Base-by-base conservation (phyloP, 2,113 vertebrate species). In the Ctenomys sociabilis region DNA sequence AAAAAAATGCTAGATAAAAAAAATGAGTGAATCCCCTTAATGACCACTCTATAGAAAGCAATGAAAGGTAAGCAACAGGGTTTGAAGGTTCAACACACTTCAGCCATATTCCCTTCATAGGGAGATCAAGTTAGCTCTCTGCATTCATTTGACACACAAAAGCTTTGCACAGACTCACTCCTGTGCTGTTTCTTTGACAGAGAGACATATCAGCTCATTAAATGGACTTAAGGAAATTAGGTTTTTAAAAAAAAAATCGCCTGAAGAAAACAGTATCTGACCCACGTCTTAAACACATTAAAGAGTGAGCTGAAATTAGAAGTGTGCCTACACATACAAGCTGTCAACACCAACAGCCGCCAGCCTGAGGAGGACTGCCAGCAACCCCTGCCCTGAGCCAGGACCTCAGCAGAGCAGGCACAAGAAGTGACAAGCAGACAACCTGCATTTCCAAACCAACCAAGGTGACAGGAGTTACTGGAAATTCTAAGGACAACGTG, bases 361-460 rank as follows among this genome's bases (percentile, higher is more conserved):
- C 37, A 7, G n/a, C 57, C 6, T 1, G 1, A 3, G 63, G 19
- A 57, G 81, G 22, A 30, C 1, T 0, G 1, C 24, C 21, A 19
- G 45, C 17, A 9, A 66, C 54, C 0, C 12, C 12, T 40, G 19
- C 35, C 21, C 45, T 21, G 37, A 1, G 0, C 54, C n/a, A 87
- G 26, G 57, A 40, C 43, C 66, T 37, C 0, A 1, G 35, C 64
- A 70, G 17, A n/a, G 22, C 43, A 45, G 49, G 30, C 19, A 8
- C 0, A 0, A 12, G 16, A 59, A 40, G 24, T 35, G 17, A 43
- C 54, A 45, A 1, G 49, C 54, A 30, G 64, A 32, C 22, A 7
- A 21, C 59, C 5, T 7, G 5, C 95, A 81, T n/a, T 26, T n/a
- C 26, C 64, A 43, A 24, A 37, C 22, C 28, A 84, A 49, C 24